Base-by-base conservation (phyloP, 2,113 vertebrate genomes). In the Rattus rattus region DNA sequence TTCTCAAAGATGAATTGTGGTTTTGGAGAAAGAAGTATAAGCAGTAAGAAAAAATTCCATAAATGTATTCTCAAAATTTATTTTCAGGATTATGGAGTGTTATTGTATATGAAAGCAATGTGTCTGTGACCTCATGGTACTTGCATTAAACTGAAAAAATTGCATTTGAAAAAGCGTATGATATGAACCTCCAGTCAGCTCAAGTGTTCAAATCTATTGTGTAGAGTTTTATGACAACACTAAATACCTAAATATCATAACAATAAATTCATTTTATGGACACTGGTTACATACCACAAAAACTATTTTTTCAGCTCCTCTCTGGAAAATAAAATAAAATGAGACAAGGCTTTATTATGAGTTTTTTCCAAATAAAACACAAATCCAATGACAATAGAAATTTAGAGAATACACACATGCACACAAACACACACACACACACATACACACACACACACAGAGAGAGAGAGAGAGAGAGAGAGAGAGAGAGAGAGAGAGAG, bases 171-270 rank as follows among this genome's bases (percentile, higher is more conserved):
- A 87, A 92, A 67, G 54, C 14, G 33, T 91, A 91, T 22, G 76
- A 88, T 86, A 93, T 69, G 92, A 98, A 1, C 93, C 54, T 90
- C 19, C 52, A 98, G 69, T 96, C 97, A 98, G 39, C 11, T n/a
- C 52, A 97, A 92, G 98, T 98, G 98, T 97, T 98, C 96, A 97
- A 94, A 97, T 84, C 80, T 97, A 96, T 98, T 94, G 94, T 97
- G 91, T 94, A 97, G 83, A 97, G 95, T 97, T 90, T 97, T 96
- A 92, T 91, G 96, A 96, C 84, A 95, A 94, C 97, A 98, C 97
- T 97, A 98, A 98, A 97, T 92, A 96, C 73, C 70, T 97, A 92
- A 98, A 96, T 97, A 98, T 98, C 94, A 98, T 63, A 97, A 97
- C 97, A 98, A 97, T 98, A 98, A 97, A 84, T 97, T 90, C 56